A percentile compares a stretch with the other conserved stretches of the same genome.
Conservation (phyloP, 1,140 invertebrate species). For the Alviniconcha marisindica region DNA sequence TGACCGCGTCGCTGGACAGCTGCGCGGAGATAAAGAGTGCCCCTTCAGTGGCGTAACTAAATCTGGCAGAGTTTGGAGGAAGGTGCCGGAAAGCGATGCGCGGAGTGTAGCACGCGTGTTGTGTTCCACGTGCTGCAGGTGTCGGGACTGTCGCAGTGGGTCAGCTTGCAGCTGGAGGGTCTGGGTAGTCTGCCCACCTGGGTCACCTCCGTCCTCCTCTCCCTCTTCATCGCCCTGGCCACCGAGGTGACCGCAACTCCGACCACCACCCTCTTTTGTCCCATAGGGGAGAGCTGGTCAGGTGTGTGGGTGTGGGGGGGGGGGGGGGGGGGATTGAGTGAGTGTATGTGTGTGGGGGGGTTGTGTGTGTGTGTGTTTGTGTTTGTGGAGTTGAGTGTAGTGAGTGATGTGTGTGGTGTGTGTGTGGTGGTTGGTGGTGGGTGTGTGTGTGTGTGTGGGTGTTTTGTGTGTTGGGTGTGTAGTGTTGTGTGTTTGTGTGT, state of each 20-base stretch:
- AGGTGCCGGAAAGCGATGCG: too few relatives aligned
- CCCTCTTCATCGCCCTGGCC: constrained; percentile 68
- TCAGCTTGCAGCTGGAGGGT: constrained; percentile 63
- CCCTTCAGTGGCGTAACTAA: too few relatives aligned
- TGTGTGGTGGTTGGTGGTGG: not conserved
- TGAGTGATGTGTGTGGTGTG: not conserved
- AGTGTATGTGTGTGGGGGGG: not conserved
- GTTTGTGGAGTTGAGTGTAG: not conserved
- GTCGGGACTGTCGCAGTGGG: constrained; percentile 64
- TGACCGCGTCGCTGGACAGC: too few relatives aligned
- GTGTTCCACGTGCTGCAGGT: constrained; percentile 57
- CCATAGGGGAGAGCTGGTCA: constrained; percentile 65
- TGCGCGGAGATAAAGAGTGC: too few relatives aligned
- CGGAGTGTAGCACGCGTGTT: too few relatives aligned
- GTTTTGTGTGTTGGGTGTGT: not conserved
- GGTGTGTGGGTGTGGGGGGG: not conserved
- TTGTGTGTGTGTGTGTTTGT: not conserved
- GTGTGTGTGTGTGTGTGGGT: not conserved
- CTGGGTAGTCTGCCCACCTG: constrained; percentile 65
- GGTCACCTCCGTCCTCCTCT: constrained; percentile 68
- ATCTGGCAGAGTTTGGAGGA: too few relatives aligned
- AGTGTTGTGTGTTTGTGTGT: not conserved
- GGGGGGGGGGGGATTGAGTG: not conserved
- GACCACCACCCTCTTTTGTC: constrained; percentile 77
- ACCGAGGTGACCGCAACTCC: constrained; percentile 78